phyloP scores from a whole-genome alignment of 2,113 vertebrate genomes.

The Tilapia sparmanii region DNA sequence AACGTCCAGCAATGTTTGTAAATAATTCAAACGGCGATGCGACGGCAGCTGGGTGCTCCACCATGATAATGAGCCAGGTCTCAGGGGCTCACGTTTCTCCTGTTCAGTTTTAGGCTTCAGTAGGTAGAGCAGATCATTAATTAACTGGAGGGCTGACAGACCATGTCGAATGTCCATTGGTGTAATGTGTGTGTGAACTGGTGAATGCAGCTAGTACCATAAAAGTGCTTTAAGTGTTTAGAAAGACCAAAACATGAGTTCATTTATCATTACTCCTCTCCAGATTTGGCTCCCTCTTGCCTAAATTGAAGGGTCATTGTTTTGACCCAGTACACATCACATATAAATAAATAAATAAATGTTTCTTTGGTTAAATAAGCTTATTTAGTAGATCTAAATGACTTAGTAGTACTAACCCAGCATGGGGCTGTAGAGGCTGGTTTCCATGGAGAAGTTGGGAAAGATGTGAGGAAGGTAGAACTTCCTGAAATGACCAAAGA shows the following conservation, averaged over 20 bases:
- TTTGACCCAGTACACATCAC: background rate
- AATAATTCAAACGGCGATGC: background rate
- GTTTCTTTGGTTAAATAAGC: background rate
- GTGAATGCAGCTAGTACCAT: background rate
- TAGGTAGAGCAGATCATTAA: background rate
- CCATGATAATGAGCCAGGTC: background rate
- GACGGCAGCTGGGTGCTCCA: background rate
- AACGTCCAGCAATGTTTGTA: background rate
- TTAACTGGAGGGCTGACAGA: background rate
- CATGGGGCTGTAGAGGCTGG: constrained; percentile 91
- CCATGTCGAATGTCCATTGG: background rate
- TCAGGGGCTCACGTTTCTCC: background rate
- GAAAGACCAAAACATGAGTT: background rate
- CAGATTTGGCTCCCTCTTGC: background rate
- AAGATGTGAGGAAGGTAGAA: constrained; percentile 98
- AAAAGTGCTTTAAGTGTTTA: background rate
- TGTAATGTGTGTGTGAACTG: background rate
- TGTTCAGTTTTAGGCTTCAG: background rate
- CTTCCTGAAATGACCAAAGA: constrained; percentile 97
- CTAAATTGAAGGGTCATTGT: background rate
- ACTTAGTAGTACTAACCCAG: constrained; percentile 77
- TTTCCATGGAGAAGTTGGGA: constrained; percentile 94
- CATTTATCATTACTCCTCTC: background rate
- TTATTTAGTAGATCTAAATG: background rate
- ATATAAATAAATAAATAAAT: background rate